Evolutionary conservation across 2,888 invertebrate species (phyloP).

Genomic region (Eristalinus sepulchralis): DNA sequence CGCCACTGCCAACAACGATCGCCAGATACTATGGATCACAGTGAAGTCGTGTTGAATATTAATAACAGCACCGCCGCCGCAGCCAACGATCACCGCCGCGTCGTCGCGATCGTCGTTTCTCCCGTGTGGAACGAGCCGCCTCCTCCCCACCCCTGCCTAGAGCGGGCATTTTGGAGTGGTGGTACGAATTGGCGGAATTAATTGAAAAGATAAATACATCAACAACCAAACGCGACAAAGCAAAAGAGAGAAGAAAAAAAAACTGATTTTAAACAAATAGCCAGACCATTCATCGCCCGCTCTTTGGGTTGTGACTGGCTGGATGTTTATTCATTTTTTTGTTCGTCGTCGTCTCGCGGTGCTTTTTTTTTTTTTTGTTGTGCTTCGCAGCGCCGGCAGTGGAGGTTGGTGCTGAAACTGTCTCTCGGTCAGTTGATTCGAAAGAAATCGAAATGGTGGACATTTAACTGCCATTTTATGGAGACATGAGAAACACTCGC

Average conservation of each 20-base stretch:
- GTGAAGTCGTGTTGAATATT: slow-evolving; percentile 63
- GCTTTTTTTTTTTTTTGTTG: slow-evolving; percentile 9
- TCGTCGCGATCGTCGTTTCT: slow-evolving; percentile 21
- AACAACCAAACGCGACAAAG: slow-evolving; percentile 51
- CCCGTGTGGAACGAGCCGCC: neutral
- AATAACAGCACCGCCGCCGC: slow-evolving; percentile 60
- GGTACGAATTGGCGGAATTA: slow-evolving; percentile 68
- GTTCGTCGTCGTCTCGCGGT: neutral
- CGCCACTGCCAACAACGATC: slow-evolving; percentile 42
- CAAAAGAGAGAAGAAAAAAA: slow-evolving; percentile 3
- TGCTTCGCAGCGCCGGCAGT: neutral
- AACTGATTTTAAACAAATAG: slow-evolving; percentile 49
- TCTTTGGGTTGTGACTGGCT: slow-evolving; percentile 65
- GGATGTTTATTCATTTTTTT: slow-evolving; percentile 58
- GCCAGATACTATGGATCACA: slow-evolving; percentile 56
- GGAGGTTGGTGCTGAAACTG: slow-evolving; percentile 43
- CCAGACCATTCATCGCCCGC: slow-evolving; percentile 65
- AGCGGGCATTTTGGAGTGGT: slow-evolving; percentile 68
- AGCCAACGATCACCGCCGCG: slow-evolving; percentile 59
- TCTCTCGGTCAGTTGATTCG: slow-evolving; percentile 57
- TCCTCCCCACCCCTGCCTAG: slow-evolving; percentile 16
- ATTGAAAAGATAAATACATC: slow-evolving; percentile 71
- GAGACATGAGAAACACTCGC: neutral
- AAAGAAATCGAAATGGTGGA: slow-evolving; percentile 63
- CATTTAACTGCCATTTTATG: slow-evolving; percentile 68